Percentiles rank a stretch among this genome's conserved stretches.
phyloP scores from a whole-genome alignment of 2,797 vertebrate genomes.

The Streptopelia turtur region DNA sequence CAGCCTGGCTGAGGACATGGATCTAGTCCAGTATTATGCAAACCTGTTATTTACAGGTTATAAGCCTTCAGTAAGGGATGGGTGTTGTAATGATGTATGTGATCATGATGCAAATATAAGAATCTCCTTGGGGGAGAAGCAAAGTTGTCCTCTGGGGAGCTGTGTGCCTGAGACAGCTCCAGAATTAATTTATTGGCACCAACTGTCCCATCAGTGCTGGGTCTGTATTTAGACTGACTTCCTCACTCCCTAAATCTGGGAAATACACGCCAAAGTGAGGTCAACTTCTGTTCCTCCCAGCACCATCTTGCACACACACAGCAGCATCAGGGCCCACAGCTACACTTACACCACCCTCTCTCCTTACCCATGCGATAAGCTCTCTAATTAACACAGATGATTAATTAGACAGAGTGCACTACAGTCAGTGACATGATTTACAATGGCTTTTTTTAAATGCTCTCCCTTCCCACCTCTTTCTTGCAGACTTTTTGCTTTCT shows the following conservation, averaged over 20 bases:
- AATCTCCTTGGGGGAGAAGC: background rate
- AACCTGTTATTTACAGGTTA: background rate
- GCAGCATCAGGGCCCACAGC: background rate
- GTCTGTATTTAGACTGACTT: background rate
- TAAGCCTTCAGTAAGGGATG: background rate
- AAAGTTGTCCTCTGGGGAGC: background rate
- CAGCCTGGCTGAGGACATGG: background rate
- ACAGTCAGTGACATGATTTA: background rate
- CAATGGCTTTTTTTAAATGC: background rate
- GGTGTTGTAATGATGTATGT: background rate
- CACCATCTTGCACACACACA: too few species aligned
- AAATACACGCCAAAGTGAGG: background rate
- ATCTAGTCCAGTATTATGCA: background rate
- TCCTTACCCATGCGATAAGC: background rate
- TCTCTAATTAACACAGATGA: background rate
- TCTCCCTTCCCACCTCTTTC: background rate
- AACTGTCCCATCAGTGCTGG: background rate
- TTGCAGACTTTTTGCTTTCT: background rate
- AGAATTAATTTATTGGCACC: background rate
- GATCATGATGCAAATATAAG: background rate
- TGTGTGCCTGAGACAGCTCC: background rate
- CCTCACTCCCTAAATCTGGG: background rate
- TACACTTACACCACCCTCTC: background rate
- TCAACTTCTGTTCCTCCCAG: background rate
- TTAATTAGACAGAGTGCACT: background rate